Evolutionary conservation across 2,888 invertebrate genomes (phyloP), one percentile per base, ranked within the genome.

Genomic region (Patella depressa): DNA sequence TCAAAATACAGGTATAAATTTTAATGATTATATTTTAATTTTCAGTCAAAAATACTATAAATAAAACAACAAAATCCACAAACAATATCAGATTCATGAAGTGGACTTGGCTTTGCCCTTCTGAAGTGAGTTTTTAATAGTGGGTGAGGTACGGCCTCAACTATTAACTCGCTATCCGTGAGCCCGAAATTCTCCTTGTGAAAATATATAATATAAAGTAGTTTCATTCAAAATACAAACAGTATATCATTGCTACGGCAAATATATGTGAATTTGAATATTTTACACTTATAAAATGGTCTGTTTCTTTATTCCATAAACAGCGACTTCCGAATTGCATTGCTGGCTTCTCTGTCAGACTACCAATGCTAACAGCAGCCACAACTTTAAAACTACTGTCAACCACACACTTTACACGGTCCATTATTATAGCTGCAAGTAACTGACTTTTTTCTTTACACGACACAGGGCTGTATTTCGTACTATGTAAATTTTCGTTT

Each of bases 301-400:
- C 90, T n/a, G 89, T 88, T 54, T 84, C 82, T 70, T 87, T 83
- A 78, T 90, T 89, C 90, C 90, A 90, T 5, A 90, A 81, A 79
- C 90, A 90, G 2, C 89, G 82, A 71, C 88, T 88, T 7, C 88
- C 89, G 74, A 90, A 88, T 81, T 90, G 89, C 85, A 89, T 86
- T 9, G 88, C 89, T 0, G 89, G 88, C 54, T 85, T 75, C 76
- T 89, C 89, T 74, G 83, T 85, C 34, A 89, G 75, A 75, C 86
- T 86, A 2, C 90, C 90, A 15, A 90, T 84, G n/a, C 88, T 88
- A 5, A 89, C 89, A 19, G 88, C 85, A n/a, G 87, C 87, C 14
- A 90, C 88, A 73, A 89, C 80, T 81, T 90, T 90, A 65, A 65
- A 65, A 65, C 24, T 65, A 15, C 65, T 65, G 11, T 65, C 65